These are phyloP conservation scores for Bufo bufo DNA, from an alignment of 2,113 vertebrate species.

Conservation along the genomic window DNA sequence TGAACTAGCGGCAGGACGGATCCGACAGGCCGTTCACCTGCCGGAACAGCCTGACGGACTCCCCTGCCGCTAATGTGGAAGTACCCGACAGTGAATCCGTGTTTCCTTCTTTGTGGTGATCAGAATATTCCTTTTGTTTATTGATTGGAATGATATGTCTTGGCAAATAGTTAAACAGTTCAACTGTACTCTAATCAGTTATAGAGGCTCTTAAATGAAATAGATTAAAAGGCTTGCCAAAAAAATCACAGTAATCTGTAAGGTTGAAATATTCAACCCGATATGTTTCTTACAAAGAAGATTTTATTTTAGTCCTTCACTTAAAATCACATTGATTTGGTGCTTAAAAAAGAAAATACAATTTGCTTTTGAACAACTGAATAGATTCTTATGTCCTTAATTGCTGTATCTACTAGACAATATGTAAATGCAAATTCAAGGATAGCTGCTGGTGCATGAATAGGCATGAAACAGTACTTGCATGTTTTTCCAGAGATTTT, in stretches of 20 bases:
- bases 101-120: neutral
- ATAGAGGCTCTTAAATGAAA: neutral
- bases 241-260: neutral
- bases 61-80: too few relatives aligned
- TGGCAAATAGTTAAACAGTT: neutral
- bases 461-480: neutral
- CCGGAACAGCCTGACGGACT: too few relatives aligned
- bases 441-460: neutral
- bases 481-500: neutral
- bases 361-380: neutral
- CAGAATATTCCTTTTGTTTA: neutral
- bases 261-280: neutral
- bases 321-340: constrained; percentile 30
- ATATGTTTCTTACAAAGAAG: neutral
- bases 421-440: neutral
- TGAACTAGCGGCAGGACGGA: too few relatives aligned
- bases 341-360: neutral
- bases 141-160: constrained; percentile 11
- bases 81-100: neutral
- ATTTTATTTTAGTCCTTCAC: neutral
- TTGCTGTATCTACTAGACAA: constrained; percentile 25
- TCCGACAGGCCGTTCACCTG: too few relatives aligned
- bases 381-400: constrained; percentile 6
- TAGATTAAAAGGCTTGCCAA: neutral
- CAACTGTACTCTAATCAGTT: neutral